Conservation (phyloP, 2,888 invertebrate species). For the Microplitis manilae region DNA sequence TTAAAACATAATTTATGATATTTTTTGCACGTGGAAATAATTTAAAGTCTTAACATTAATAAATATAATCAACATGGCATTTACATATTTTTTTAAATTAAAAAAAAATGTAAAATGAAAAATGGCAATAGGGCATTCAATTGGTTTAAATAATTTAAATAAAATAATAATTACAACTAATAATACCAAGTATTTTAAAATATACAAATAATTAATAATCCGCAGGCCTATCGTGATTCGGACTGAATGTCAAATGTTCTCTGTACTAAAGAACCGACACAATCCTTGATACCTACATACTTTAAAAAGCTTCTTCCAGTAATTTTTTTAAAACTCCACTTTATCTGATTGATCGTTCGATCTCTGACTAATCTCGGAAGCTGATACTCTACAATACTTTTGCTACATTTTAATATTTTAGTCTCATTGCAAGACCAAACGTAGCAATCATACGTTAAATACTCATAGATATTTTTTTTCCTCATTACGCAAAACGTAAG, state of each 20-base stretch:
- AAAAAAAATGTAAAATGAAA: slow-evolving; percentile 13
- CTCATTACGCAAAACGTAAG: slow-evolving; percentile 21
- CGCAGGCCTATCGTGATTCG: slow-evolving; percentile 42
- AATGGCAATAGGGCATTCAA: not conserved
- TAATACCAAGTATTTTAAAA: not conserved
- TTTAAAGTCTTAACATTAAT: not conserved
- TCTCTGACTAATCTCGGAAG: slow-evolving; percentile 52
- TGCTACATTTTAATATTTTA: slow-evolving; percentile 61
- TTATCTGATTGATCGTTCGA: slow-evolving; percentile 14
- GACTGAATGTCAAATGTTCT: slow-evolving; percentile 77
- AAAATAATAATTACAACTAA: no score
- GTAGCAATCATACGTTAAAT: slow-evolving; percentile 57
- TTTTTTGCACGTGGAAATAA: not conserved
- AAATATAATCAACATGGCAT: slow-evolving; percentile 2
- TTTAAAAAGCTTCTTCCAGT: slow-evolving; percentile 41
- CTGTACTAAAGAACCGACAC: slow-evolving; percentile 79
- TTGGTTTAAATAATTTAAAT: not conserved
- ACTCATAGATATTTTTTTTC: not conserved
- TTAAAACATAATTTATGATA: not conserved
- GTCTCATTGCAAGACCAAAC: slow-evolving; percentile 69
- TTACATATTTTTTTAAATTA: not conserved
- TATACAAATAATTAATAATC: slow-evolving; percentile 37
- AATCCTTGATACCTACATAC: slow-evolving; percentile 70
- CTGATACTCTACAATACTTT: slow-evolving; percentile 63
- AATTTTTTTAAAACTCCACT: slow-evolving; percentile 38